These are phyloP conservation scores for Nycticryphes semicollaris DNA, from an alignment of 2,113 vertebrate species.

Conservation along the genomic window DNA sequence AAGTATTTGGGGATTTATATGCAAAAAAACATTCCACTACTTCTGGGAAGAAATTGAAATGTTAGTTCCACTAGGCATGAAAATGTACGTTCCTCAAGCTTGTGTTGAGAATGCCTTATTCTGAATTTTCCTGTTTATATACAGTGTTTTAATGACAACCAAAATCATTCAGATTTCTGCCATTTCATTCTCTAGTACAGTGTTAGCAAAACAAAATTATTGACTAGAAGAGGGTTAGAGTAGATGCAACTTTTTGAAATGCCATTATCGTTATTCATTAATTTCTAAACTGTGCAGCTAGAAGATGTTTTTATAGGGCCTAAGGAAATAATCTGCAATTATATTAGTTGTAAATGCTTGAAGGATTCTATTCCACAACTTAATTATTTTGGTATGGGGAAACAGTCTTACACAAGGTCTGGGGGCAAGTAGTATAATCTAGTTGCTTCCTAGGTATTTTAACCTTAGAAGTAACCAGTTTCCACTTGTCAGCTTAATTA, in stretches of 20 bases:
- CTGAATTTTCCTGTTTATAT: conserved; percentile 69
- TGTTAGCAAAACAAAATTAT: neutral
- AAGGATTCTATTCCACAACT: neutral
- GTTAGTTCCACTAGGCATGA: conserved; percentile 46
- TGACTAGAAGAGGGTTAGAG: neutral
- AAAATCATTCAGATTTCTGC: conserved; percentile 54
- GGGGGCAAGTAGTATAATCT: neutral
- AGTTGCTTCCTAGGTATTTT: neutral
- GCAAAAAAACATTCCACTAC: conserved; percentile 62
- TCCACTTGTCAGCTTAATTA: neutral
- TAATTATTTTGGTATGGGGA: neutral
- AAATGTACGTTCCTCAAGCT: conserved; percentile 60
- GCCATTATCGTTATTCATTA: conserved; percentile 24
- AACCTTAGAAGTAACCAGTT: neutral
- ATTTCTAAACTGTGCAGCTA: conserved; percentile 38
- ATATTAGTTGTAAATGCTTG: conserved; percentile 20
- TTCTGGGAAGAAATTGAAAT: conserved; percentile 47
- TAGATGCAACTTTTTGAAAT: conserved; percentile 19
- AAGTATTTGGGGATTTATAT: conserved; percentile 68
- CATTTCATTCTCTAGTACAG: conserved; percentile 51
- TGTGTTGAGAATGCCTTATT: conserved; percentile 75
- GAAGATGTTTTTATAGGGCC: neutral
- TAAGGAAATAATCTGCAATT: conserved; percentile 15
- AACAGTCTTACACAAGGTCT: neutral
- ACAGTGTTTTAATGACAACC: conserved; percentile 65